Conservation (phyloP, 2,888 invertebrate genomes). For the Campoletis raptor region DNA sequence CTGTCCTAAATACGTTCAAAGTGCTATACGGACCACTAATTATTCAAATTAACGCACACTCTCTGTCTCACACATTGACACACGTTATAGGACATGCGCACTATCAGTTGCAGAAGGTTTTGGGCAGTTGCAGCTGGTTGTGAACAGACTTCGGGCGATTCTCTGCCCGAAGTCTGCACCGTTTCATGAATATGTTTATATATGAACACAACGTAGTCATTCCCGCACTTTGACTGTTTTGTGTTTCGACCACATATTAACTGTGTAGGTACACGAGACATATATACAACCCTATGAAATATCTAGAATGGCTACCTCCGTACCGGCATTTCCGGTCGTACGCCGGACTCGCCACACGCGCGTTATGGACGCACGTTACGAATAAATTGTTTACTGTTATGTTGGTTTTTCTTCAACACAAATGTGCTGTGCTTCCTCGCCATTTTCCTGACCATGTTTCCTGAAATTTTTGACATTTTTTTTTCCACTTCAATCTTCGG, state of each 20-base stretch:
- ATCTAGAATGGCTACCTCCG: conserved; percentile 48
- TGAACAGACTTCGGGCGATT: conserved; percentile 22
- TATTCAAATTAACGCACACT: conserved; percentile 75
- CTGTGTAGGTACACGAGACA: conserved; percentile 5
- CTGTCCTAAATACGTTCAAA: conserved; percentile 30
- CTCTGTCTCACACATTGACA: neutral
- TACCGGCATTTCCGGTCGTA: conserved; percentile 74
- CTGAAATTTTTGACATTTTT: conserved; percentile 5
- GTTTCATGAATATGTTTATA: conserved; percentile 50
- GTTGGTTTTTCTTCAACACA: conserved; percentile 16
- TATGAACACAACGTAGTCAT: conserved; percentile 5
- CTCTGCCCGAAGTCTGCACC: neutral
- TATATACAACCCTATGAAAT: conserved; percentile 26
- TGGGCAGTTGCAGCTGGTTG: conserved; percentile 73
- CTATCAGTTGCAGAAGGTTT: conserved; percentile 51
- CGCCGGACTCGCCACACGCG: conserved; percentile 64
- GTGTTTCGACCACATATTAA: conserved; percentile 17
- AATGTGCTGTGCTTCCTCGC: conserved; percentile 40
- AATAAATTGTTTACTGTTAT: conserved; percentile 59
- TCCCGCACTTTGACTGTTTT: neutral
- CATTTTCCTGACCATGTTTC: conserved; percentile 5
- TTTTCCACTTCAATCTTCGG: neutral
- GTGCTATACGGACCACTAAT: conserved; percentile 70
- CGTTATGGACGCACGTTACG: conserved; percentile 71
- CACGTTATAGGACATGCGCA: conserved; percentile 23